A percentile compares a stretch with the other conserved stretches of the same genome.
phyloP scores from a whole-genome alignment of 2,888 invertebrate species.

The Drosophila atripex region DNA sequence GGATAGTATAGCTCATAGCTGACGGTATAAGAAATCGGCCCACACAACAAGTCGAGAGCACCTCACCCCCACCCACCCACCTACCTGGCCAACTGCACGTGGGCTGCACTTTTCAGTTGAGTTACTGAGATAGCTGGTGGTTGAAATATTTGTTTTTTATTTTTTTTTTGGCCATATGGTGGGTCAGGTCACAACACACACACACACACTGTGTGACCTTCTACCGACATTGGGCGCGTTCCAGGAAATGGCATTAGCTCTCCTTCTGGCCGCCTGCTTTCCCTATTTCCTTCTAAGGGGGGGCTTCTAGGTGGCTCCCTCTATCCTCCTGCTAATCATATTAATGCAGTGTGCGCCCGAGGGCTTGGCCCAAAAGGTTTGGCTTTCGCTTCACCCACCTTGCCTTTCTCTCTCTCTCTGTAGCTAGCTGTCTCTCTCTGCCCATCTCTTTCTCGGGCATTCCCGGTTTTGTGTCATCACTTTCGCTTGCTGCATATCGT shows the following conservation, averaged over 20 bases:
- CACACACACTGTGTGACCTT: slow-evolving; percentile 67
- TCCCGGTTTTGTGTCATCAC: slow-evolving; percentile 49
- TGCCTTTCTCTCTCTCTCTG: too few relatives aligned
- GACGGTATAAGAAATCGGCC: slow-evolving; percentile 11
- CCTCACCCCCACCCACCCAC: neutral
- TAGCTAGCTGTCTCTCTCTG: neutral
- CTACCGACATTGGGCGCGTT: slow-evolving; percentile 59
- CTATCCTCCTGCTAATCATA: slow-evolving; percentile 64
- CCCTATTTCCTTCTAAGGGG: neutral
- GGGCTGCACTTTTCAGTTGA: slow-evolving; percentile 33
- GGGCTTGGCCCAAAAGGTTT: slow-evolving; percentile 46
- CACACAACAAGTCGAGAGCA: slow-evolving; percentile 17
- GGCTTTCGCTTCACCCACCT: slow-evolving; percentile 9
- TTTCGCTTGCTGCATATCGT: slow-evolving; percentile 69
- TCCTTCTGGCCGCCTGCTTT: slow-evolving; percentile 12
- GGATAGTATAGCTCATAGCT: neutral
- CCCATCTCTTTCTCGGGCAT: slow-evolving; percentile 5
- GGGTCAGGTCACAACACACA: slow-evolving; percentile 19
- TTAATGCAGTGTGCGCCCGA: slow-evolving; percentile 64
- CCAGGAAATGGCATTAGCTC: slow-evolving; percentile 72
- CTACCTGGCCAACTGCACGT: slow-evolving; percentile 33
- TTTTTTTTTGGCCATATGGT: slow-evolving; percentile 63
- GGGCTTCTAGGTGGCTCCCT: slow-evolving; percentile 1
- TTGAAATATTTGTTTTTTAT: slow-evolving; percentile 19
- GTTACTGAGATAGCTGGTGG: slow-evolving; percentile 21